phyloP scores from a whole-genome alignment of 2,113 vertebrate genomes.

The Leptocoma aspasia region DNA sequence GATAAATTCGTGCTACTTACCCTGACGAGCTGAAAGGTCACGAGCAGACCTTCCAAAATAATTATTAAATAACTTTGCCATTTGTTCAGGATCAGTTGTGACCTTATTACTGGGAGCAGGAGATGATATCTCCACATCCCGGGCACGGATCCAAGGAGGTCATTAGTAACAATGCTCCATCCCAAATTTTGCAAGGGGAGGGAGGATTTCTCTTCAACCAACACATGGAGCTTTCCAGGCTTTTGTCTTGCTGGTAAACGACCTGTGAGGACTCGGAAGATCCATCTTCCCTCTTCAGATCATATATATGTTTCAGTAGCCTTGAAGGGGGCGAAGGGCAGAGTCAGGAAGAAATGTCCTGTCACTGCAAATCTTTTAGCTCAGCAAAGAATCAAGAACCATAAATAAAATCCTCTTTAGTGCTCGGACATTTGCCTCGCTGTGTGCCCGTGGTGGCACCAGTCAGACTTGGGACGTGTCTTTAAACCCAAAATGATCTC shows the following conservation, averaged over 20 bases:
- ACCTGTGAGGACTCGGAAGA: neutral
- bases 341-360: neutral
- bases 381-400: conserved; percentile 20
- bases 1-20: conserved; percentile 67
- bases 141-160: conserved; percentile 69
- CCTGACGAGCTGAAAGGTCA: conserved; percentile 70
- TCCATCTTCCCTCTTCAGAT: neutral
- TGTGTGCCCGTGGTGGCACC: neutral
- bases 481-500: neutral
- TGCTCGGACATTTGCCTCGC: neutral
- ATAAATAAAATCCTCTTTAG: neutral
- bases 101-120: conserved; percentile 68
- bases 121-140: conserved; percentile 67
- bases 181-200: conserved; percentile 62
- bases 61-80: conserved; percentile 74
- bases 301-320: neutral
- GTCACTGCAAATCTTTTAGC: conserved; percentile 12
- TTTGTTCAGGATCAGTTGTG: conserved; percentile 76
- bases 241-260: conserved; percentile 40
- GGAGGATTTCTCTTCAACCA: conserved; percentile 60
- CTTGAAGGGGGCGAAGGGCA: conserved; percentile 24
- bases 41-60: conserved; percentile 60
- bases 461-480: accelerated
- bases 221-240: conserved; percentile 9
- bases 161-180: conserved; percentile 64